Conservation (phyloP, 2,888 invertebrate genomes). For the Drosophila antonietae region DNA sequence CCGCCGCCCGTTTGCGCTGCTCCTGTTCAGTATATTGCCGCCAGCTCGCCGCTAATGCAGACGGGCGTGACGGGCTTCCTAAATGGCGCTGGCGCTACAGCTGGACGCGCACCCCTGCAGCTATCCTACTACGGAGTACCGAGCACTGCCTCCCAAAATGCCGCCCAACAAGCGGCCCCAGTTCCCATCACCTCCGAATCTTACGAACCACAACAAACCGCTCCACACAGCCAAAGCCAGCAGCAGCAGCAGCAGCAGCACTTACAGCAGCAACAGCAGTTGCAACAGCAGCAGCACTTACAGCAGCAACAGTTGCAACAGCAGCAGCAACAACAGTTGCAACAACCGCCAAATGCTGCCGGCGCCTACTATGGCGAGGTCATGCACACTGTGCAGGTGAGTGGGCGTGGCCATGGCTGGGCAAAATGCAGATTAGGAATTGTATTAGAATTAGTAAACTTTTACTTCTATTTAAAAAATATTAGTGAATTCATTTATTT, state of each 20-base stretch:
- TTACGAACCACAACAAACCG: conserved; percentile 73
- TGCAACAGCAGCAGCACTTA: conserved; percentile 48
- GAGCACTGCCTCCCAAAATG: conserved; percentile 73
- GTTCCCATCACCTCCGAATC: conserved; percentile 66
- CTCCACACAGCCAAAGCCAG: conserved; percentile 82
- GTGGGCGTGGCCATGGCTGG: conserved; percentile 7
- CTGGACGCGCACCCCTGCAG: conserved; percentile 81
- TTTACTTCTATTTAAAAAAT: too few relatives aligned
- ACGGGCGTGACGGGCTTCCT: conserved; percentile 63
- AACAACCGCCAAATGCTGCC: conserved; percentile 47
- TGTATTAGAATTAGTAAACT: background rate
- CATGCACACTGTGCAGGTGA: conserved; percentile 83
- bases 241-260: conserved; percentile 39
- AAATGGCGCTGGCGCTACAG: conserved; percentile 74
- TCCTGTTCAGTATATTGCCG: conserved; percentile 69
- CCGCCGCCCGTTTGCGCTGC: conserved; percentile 37
- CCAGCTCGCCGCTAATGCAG: conserved; percentile 56
- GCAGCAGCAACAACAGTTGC: conserved; percentile 66
- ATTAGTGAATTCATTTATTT: too few relatives aligned
- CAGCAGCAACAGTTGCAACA: conserved; percentile 41
- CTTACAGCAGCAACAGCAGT: conserved; percentile 23
- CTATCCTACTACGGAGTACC: conserved; percentile 83
- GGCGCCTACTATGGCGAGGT: conserved; percentile 83
- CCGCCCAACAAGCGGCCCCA: conserved; percentile 45
- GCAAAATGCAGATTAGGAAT: background rate